Evolutionary conservation across 2,888 invertebrate species (phyloP).

Genomic region (Apocheima hispidaria): DNA sequence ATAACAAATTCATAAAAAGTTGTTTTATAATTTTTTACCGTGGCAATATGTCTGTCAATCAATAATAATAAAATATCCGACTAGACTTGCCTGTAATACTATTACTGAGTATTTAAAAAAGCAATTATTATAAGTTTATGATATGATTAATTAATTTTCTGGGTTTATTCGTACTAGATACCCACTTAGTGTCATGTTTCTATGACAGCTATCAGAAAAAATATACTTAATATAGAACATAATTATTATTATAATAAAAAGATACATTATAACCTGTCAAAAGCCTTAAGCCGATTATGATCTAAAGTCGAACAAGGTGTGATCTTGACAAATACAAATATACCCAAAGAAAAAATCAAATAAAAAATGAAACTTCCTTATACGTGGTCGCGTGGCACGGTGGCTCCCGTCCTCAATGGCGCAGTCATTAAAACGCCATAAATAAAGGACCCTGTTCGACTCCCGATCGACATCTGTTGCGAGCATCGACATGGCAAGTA

Average conservation of each 20-base stretch:
- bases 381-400: constrained; percentile 56
- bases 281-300: constrained; percentile 7
- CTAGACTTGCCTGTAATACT: too few relatives aligned
- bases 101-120: too few relatives aligned
- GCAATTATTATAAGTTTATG: too few relatives aligned
- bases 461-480: constrained; percentile 73
- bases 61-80: not conserved
- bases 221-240: too few relatives aligned
- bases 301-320: constrained; percentile 17
- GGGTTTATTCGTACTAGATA: too few relatives aligned
- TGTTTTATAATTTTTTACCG: not conserved
- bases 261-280: constrained; percentile 7
- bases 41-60: not conserved
- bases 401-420: constrained; percentile 27
- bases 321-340: constrained; percentile 24
- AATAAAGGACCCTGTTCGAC: constrained; percentile 60
- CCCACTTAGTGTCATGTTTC: too few relatives aligned
- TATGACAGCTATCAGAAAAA: too few relatives aligned
- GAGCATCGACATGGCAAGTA: constrained; percentile 57
- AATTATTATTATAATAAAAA: too few relatives aligned
- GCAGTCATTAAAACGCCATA: constrained; percentile 81
- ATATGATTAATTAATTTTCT: not conserved
- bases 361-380: constrained; percentile 41
- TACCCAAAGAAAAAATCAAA: constrained; percentile 16
- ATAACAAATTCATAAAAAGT: not conserved